Percentiles rank a stretch among this genome's conserved stretches.
phyloP scores from a whole-genome alignment of 2,113 vertebrate genomes.

The Ceuthmochares aereus region DNA sequence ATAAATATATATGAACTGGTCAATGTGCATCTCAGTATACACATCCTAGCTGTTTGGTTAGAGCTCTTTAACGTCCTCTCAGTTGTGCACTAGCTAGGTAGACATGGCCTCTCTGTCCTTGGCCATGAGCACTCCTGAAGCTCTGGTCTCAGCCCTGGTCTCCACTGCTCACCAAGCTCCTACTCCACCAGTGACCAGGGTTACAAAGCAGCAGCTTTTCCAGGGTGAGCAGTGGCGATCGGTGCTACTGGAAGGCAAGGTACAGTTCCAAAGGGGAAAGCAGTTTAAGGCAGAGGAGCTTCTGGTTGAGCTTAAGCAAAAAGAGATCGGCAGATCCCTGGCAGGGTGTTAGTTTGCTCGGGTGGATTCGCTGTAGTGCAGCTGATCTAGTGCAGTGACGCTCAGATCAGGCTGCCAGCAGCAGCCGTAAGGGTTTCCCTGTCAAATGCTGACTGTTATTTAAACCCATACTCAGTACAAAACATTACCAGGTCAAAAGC shows the following conservation, averaged over 20 bases:
- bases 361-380: not conserved
- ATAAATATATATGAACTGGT: conserved; percentile 70
- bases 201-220: not conserved
- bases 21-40: conserved; percentile 31
- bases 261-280: not conserved
- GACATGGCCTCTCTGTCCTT: not conserved
- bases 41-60: not conserved
- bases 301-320: not conserved
- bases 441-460: conserved; percentile 62
- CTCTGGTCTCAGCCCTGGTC: not conserved
- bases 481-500: not conserved
- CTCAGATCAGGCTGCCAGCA: not conserved
- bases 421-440: conserved; percentile 29
- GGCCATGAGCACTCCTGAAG: not conserved
- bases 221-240: not conserved
- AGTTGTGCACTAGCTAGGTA: not conserved
- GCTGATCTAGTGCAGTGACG: not conserved
- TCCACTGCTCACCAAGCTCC: not conserved
- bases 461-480: conserved; percentile 61
- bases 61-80: not conserved
- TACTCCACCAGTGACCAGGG: fast-evolving
- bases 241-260: conserved; percentile 3
- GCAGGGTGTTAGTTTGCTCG: not conserved
- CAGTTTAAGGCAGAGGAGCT: not conserved
- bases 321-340: not conserved